Base-by-base conservation (phyloP, 1,140 invertebrate species). In the Daktulosphaira vitifoliae region DNA sequence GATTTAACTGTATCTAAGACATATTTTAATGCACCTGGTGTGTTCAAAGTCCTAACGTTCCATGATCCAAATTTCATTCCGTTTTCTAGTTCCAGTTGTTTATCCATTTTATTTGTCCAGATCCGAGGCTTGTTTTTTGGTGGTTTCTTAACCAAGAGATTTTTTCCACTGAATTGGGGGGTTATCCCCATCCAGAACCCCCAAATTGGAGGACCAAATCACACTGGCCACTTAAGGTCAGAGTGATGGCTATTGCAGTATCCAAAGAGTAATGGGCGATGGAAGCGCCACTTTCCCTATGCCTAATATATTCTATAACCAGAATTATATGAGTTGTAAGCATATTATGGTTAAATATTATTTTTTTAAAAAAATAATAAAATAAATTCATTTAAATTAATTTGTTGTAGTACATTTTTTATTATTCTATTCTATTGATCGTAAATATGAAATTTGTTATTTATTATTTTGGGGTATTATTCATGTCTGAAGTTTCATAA, bases 21-120 rank as follows among this genome's bases (percentile, higher is more conserved):
- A 23, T 33, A 68, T 29, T 49, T 29, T 20, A 64, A 13, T 65
- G 29, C 51, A 18, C 66, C 62, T 15, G 68, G 67, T 49, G 33
- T 54, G 42, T 37, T 38, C 22, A 66, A 39, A 44, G 33, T 69
- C 44, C 67, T 59, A 38, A 68, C 56, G 56, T 69, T 68, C 68
- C 68, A 69, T 49, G 68, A 68, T 50, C 64, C 64, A 13, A 51
- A 51, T n/a, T 29, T 51, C 11, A 33, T 51, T 51, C 50, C 26
- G 2, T 51, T 51, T 51, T 25, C 50, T 51, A 9, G 26, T 51
- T 51, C 50, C 51, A 38, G 9, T 53, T 53, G 9, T 53, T 53
- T 53, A 53, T 53, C 51, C 29, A n/a, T 53, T 53, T 53, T 53
- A 53, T 38, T 25, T 53, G 23, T 59, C 50, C 56, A 49, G 6